Conservation (phyloP, 2,113 vertebrate species). For the Prionailurus viverrinus region DNA sequence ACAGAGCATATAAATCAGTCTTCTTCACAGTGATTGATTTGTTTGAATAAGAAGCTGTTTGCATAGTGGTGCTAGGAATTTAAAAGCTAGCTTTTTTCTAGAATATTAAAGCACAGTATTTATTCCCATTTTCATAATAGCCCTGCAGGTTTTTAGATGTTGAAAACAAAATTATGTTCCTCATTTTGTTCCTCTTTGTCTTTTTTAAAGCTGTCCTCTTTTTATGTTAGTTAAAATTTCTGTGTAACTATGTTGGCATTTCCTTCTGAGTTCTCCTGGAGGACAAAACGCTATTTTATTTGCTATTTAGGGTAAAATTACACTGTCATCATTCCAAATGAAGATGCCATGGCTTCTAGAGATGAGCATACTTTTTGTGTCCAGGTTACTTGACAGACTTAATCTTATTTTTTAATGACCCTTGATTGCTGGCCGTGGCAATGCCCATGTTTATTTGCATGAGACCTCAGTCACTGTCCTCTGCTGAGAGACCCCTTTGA, state of each 20-base stretch:
- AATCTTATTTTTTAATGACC: not conserved
- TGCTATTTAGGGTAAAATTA: not conserved
- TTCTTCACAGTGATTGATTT: conserved; percentile 32
- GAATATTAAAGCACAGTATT: conserved; percentile 19
- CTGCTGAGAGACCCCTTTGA: not conserved
- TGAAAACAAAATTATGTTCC: conserved; percentile 50
- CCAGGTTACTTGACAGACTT: not conserved
- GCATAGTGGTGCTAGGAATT: not conserved
- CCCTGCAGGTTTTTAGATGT: conserved; percentile 30
- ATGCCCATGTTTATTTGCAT: not conserved
- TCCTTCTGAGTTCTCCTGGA: not conserved
- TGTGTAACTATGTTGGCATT: not conserved
- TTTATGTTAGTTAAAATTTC: conserved; percentile 54
- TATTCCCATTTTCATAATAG: conserved; percentile 25
- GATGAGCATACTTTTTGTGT: not conserved
- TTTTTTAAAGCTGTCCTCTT: conserved; percentile 4
- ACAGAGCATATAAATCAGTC: not conserved
- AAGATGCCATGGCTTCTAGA: not conserved
- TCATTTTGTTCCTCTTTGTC: not conserved
- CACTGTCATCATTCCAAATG: not conserved
- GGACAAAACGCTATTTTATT: conserved; percentile 45
- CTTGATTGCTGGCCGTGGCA: not conserved
- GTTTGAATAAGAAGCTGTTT: conserved; percentile 63
- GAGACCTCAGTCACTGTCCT: not conserved
- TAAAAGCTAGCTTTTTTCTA: not conserved